Base-by-base conservation (phyloP, 2,113 vertebrate genomes). In the Oceanodroma tethys region DNA sequence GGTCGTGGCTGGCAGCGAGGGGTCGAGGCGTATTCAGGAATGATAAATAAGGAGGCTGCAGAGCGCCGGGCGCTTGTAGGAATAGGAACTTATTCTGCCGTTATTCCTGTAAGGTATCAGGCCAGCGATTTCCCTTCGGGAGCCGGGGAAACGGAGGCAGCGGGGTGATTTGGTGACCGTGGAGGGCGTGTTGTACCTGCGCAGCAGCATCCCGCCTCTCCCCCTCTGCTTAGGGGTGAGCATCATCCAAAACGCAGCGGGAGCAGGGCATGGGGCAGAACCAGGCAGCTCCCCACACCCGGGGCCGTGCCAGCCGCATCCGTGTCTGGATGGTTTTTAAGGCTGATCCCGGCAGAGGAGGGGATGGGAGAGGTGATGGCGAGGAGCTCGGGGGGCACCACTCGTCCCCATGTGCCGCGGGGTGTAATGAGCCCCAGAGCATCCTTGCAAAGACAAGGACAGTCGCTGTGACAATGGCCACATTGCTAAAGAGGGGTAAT, bases 391-490 rank as follows among this genome's bases (percentile, higher is more conserved):
- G 38, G 36, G 21, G 50, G 29, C 23, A 47, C 29, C 36, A 2
- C 55, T 16, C 2, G 0, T 4, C 10, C 22, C 21, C 4, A 0
- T 0, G 8, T 15, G 26, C 81, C 23, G 4, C 7, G 1, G 19
- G 16, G 36, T 1, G 36, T 7, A 6, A 6, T 1, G 40, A 32
- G 13, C 65, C 73, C 45, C 52, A 7, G 0, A 1, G 8, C 26
- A 5, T 26, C 59, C 70, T 72, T 34, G 3, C n/a, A 16, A 13
- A 16, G 45, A 3, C 7, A 4, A 34, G 74, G 71, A 38, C 40
- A 2, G 2, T 30, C 0, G 0, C 30, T 2, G 71, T n/a, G 71
- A n/a, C 45, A 8, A 9, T 0, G 60, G 55, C 7, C 40, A 3
- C 1, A 3, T 11, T 48, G 47, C 48, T 58, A 14, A 9, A 1